Evolutionary conservation across 64 coral and sea anemone genomes (phyloP).

Genomic region (Pocillopora damicornis): DNA sequence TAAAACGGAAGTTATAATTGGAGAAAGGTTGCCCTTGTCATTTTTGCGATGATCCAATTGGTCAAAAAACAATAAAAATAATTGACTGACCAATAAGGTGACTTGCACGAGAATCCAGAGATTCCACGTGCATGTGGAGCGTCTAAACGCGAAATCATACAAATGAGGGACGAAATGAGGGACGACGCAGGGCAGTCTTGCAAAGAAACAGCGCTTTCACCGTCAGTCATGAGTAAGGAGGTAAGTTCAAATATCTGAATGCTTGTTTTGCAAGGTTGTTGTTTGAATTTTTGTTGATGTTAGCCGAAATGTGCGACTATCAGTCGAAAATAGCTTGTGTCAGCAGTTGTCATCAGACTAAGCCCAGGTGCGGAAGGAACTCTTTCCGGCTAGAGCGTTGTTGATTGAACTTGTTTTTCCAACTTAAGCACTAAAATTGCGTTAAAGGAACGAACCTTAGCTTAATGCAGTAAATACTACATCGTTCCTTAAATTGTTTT

Average conservation of each 20-base stretch:
- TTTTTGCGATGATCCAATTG: conserved; percentile 5
- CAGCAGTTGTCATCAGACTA: neutral
- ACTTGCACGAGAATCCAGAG: conserved; percentile 27
- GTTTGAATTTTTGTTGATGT: neutral
- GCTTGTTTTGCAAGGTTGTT: neutral
- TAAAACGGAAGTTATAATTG: conserved; percentile 7
- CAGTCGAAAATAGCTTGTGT: neutral
- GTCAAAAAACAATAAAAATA: neutral
- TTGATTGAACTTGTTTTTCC: neutral
- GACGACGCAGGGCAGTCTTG: neutral
- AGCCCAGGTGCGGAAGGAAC: neutral
- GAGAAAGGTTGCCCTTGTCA: neutral
- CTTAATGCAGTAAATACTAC: neutral
- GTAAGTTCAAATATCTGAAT: conserved; percentile 1
- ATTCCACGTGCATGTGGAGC: conserved; percentile 28
- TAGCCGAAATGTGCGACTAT: neutral
- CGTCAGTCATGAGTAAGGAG: conserved; percentile 37
- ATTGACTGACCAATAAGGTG: conserved; percentile 28
- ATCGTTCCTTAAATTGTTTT: neutral
- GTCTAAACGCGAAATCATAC: conserved; percentile 11
- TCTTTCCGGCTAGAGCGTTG: neutral
- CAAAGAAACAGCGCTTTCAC: neutral
- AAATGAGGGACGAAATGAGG: neutral
- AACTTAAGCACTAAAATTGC: neutral
- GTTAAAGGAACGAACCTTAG: neutral